Conservation (phyloP, 2,888 invertebrate genomes). For the Adineta ricciae region DNA sequence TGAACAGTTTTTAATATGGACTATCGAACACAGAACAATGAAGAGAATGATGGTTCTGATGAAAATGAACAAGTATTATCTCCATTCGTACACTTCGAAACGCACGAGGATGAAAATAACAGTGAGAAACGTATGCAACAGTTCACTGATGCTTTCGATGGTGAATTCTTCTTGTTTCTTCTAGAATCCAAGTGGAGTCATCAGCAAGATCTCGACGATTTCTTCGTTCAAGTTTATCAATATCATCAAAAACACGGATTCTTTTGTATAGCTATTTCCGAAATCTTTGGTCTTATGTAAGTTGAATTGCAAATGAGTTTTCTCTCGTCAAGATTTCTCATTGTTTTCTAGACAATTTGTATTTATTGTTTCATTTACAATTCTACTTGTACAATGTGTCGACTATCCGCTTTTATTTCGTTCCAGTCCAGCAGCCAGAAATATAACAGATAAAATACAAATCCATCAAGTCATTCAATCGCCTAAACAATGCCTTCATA, state of each 20-base stretch:
- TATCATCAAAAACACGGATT: conserved; percentile 94
- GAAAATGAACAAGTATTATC: background rate
- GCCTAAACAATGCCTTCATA: conserved; percentile 54
- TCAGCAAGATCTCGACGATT: conserved; percentile 87
- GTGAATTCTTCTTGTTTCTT: no score
- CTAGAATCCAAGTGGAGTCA: conserved; percentile 75
- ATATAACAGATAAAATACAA: conserved; percentile 14
- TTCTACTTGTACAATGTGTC: conserved; percentile 74
- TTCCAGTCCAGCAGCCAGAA: background rate
- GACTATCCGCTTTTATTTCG: conserved; percentile 66
- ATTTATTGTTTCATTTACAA: conserved; percentile 74
- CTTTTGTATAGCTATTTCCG: background rate
- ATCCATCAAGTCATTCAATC: conserved; percentile 58
- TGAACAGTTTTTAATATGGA: background rate
- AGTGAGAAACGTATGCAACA: background rate
- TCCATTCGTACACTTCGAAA: background rate
- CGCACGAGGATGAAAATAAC: background rate
- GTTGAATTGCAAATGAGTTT: conserved; percentile 43
- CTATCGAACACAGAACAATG: background rate
- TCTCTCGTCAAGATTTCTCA: conserved; percentile 43
- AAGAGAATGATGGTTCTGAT: background rate
- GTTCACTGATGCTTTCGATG: no score
- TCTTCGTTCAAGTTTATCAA: conserved; percentile 84
- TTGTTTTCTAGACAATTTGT: conserved; percentile 41
- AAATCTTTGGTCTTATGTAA: conserved; percentile 8